Evolutionary conservation across 2,113 vertebrate species (phyloP).

Genomic region (Elephantulus edwardii): DNA sequence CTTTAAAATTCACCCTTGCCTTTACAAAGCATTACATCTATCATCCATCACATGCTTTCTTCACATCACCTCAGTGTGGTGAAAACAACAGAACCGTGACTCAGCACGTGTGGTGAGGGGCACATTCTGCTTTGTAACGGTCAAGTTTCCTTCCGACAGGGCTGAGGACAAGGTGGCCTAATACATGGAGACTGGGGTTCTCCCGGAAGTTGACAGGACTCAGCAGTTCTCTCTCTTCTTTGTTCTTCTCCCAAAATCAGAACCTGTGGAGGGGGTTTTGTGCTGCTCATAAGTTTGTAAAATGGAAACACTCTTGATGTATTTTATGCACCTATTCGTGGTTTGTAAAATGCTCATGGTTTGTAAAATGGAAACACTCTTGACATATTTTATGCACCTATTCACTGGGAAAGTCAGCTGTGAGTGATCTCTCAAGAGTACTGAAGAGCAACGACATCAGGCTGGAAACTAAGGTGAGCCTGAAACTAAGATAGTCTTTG

Average conservation of each 20-base stretch:
- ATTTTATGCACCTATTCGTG: neutral
- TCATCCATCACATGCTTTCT: neutral
- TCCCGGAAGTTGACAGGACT: neutral
- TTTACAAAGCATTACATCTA: too few relatives aligned
- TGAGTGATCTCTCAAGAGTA: too few relatives aligned
- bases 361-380: neutral
- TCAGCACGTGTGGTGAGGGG: neutral
- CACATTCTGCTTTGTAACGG: neutral
- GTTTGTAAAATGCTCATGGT: neutral
- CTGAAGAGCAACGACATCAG: too few relatives aligned
- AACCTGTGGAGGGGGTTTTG: neutral
- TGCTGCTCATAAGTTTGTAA: too few relatives aligned
- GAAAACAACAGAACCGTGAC: neutral
- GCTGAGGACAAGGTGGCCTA: neutral
- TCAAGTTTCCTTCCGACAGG: slow-evolving; percentile 27
- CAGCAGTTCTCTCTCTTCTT: neutral
- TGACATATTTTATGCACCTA: neutral
- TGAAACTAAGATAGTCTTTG: too few relatives aligned
- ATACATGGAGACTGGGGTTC: slow-evolving; percentile 11
- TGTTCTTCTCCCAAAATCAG: neutral
- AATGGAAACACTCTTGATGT: neutral
- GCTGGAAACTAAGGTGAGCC: too few relatives aligned
- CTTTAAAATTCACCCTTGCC: slow-evolving; percentile 47
- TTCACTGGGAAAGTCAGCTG: too few relatives aligned
- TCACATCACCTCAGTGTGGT: neutral